A percentile compares a stretch with the other conserved stretches of the same genome.
phyloP scores from a whole-genome alignment of 2,888 invertebrate genomes.

The Hemicrepidius hirtus region DNA sequence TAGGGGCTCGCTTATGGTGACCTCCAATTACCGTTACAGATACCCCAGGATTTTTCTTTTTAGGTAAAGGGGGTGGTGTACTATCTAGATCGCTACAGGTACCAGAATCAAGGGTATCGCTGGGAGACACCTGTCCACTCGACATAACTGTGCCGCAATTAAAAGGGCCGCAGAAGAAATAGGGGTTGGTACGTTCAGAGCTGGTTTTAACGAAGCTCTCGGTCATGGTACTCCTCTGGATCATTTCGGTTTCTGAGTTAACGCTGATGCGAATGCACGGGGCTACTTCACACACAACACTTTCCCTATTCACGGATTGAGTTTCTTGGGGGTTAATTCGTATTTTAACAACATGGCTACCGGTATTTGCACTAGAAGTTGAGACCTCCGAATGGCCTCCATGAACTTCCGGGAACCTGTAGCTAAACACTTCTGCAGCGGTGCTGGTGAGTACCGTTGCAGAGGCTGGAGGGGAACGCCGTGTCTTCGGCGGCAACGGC shows the following conservation, averaged over 20 bases:
- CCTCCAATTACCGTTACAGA: conserved; percentile 76
- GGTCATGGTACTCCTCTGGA: conserved; percentile 72
- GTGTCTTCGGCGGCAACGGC: conserved; percentile 76
- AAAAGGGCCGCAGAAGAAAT: conserved; percentile 79
- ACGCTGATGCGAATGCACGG: conserved; percentile 79
- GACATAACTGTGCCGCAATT: conserved; percentile 78
- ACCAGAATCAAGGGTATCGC: conserved; percentile 88
- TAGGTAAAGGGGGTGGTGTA: conserved; percentile 81
- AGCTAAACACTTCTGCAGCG: conserved; percentile 64
- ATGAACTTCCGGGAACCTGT: conserved; percentile 66
- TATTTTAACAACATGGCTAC: conserved; percentile 80
- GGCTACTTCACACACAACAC: conserved; percentile 71
- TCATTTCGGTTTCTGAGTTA: conserved; percentile 73
- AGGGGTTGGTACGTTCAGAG: conserved; percentile 61
- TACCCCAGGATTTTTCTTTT: conserved; percentile 76
- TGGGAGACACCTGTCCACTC: conserved; percentile 88
- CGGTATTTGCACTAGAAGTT: conserved; percentile 46
- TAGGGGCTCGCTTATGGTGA: conserved; percentile 74
- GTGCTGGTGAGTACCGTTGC: conserved; percentile 73
- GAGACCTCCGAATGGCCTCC: conserved; percentile 51
- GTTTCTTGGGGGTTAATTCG: conserved; percentile 78
- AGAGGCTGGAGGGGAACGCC: conserved; percentile 65
- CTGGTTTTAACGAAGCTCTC: conserved; percentile 56
- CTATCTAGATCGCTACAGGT: conserved; percentile 90
- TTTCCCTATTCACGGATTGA: conserved; percentile 58